These are phyloP conservation scores for Paraplagusia blochii DNA, from an alignment of 2,113 vertebrate species.

Conservation along the genomic window DNA sequence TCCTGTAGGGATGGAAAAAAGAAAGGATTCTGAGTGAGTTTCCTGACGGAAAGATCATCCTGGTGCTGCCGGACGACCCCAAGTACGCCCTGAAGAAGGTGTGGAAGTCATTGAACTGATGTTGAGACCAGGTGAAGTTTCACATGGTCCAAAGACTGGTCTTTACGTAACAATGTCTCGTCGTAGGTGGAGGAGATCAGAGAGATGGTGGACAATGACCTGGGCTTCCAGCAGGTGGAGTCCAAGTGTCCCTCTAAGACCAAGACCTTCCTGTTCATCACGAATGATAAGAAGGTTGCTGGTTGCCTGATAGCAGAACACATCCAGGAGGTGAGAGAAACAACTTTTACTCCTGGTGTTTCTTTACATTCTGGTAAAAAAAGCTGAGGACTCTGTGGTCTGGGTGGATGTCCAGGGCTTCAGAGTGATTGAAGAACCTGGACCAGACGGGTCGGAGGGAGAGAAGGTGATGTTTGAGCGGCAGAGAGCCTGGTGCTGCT, in stretches of 20 bases:
- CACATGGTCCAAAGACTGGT: too few relatives aligned
- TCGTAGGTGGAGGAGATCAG: slow-evolving; percentile 94
- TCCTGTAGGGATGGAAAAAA: slow-evolving; percentile 93
- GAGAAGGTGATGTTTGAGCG: slow-evolving; percentile 94
- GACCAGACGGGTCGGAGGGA: slow-evolving; percentile 85
- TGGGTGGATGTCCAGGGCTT: slow-evolving; percentile 79
- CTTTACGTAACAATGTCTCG: not conserved
- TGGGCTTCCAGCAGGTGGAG: slow-evolving; percentile 96
- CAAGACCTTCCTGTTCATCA: slow-evolving; percentile 98
- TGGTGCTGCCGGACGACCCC: slow-evolving; percentile 96
- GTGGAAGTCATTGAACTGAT: slow-evolving; percentile 30
- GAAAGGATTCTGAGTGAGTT: slow-evolving; percentile 94
- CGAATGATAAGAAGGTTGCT: slow-evolving; percentile 94
- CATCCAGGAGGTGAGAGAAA: slow-evolving; percentile 96
- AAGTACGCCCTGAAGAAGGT: slow-evolving; percentile 98
- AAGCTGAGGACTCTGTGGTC: not conserved
- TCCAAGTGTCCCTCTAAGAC: slow-evolving; percentile 93
- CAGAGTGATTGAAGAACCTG: slow-evolving; percentile 92
- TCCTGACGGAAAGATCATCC: slow-evolving; percentile 97
- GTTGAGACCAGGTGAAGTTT: too few relatives aligned
- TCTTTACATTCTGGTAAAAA: not conserved
- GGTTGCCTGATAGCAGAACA: slow-evolving; percentile 98
- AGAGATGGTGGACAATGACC: slow-evolving; percentile 98
- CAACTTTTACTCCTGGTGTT: too few relatives aligned
- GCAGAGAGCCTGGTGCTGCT: slow-evolving; percentile 98